Evolutionary conservation across 2,113 vertebrate species (phyloP).

Genomic region (Bostrychus sinensis): DNA sequence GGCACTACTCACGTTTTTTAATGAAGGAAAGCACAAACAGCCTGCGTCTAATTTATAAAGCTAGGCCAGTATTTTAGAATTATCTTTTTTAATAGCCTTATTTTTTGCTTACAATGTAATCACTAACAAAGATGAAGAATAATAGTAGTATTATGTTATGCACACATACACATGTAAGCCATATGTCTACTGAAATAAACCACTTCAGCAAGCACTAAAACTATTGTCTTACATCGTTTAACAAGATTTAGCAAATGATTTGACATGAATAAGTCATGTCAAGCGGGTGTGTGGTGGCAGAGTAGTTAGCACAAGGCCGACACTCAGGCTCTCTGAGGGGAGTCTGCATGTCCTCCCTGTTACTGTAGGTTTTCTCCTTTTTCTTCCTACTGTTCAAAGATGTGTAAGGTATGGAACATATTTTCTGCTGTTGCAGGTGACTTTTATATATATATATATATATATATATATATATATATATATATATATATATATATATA

Average conservation of each 20-base stretch:
- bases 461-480: too few species aligned
- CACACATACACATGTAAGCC: conserved; percentile 36
- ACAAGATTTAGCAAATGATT: not conserved
- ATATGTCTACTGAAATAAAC: conserved; percentile 49
- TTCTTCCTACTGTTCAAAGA: too few species aligned
- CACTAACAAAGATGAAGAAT: conserved; percentile 16
- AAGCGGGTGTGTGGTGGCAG: not conserved
- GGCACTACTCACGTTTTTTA: conserved; percentile 22
- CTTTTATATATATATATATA: too few species aligned
- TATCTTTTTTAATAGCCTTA: conserved; percentile 30
- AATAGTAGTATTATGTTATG: conserved; percentile 16
- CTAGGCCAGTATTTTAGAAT: conserved; percentile 17
- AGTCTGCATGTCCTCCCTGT: too few species aligned
- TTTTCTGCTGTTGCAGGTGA: too few species aligned
- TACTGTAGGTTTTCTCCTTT: too few species aligned
- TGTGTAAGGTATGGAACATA: too few species aligned
- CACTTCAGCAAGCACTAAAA: conserved; percentile 16
- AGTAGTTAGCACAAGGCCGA: not conserved
- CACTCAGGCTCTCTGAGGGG: too few species aligned
- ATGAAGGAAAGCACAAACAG: conserved; percentile 24
- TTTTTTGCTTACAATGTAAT: conserved; percentile 18
- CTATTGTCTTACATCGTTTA: conserved; percentile 26
- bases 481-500: too few species aligned
- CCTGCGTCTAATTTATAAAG: not conserved
- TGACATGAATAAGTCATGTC: conserved; percentile 6